Evolutionary conservation across 2,113 vertebrate genomes (phyloP).

Genomic region (Erinaceus europaeus): DNA sequence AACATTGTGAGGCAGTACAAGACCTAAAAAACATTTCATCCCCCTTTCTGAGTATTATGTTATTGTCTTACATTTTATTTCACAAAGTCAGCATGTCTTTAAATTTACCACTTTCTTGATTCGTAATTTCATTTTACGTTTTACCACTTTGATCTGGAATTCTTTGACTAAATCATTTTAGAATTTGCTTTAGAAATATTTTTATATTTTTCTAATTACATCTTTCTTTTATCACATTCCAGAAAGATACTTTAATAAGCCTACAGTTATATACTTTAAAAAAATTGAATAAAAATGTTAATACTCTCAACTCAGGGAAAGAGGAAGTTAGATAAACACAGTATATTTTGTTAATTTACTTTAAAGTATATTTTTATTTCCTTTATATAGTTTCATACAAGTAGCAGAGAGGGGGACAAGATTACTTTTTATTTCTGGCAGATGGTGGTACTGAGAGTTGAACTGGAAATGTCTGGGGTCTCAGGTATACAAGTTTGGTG

Average conservation of each 20-base stretch:
- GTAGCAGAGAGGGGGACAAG: too few relatives aligned
- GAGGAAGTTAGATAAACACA: not conserved
- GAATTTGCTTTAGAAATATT: not conserved
- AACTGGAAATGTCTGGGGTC: too few relatives aligned
- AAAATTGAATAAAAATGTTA: not conserved
- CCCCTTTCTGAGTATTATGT: not conserved
- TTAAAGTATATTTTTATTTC: too few relatives aligned
- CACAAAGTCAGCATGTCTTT: not conserved
- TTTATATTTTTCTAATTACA: not conserved
- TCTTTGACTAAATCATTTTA: not conserved
- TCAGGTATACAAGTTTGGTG: too few relatives aligned
- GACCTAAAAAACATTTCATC: not conserved
- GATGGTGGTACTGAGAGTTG: too few relatives aligned
- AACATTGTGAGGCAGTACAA: not conserved
- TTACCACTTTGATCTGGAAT: not conserved
- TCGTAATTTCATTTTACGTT: not conserved
- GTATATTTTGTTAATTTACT: not conserved
- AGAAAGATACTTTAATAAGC: not conserved
- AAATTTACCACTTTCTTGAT: not conserved
- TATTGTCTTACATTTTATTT: not conserved
- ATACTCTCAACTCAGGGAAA: not conserved
- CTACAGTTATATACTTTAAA: not conserved
- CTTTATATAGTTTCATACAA: too few relatives aligned
- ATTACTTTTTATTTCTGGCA: too few relatives aligned
- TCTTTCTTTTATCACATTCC: not conserved